Percentiles rank a stretch among this genome's conserved stretches.
Evolutionary conservation across 2,888 invertebrate genomes (phyloP).

Genomic region (Willowsia nigromaculata): DNA sequence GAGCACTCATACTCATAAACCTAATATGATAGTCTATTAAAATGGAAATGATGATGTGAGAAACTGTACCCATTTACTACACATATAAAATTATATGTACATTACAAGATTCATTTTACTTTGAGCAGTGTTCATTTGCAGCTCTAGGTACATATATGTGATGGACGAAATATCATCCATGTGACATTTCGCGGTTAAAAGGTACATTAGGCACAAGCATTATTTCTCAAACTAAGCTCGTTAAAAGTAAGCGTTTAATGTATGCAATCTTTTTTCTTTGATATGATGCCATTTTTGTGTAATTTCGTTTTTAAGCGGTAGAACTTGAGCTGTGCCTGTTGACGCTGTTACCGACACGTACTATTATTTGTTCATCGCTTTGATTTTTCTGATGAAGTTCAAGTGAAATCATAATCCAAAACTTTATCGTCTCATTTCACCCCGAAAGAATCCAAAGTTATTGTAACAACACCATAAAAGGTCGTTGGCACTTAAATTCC

Average conservation of each 20-base stretch:
- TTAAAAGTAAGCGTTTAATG: slow-evolving; percentile 37
- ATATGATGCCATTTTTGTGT: not conserved
- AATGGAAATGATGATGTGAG: slow-evolving; percentile 59
- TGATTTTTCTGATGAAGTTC: not conserved
- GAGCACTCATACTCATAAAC: slow-evolving; percentile 52
- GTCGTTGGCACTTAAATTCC: not conserved
- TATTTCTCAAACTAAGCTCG: slow-evolving; percentile 3
- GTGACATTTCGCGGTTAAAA: slow-evolving; percentile 29
- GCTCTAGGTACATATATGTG: not conserved
- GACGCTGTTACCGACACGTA: not conserved
- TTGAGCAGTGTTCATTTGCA: not conserved
- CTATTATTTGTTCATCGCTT: not conserved
- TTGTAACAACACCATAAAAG: not conserved
- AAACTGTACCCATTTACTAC: slow-evolving; percentile 20
- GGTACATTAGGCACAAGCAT: slow-evolving; percentile 48
- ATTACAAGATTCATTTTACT: not conserved
- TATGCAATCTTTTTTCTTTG: not conserved
- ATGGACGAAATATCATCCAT: not conserved
- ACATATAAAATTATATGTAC: no score
- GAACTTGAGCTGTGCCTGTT: not conserved
- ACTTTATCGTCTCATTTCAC: not conserved
- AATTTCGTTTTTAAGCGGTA: not conserved
- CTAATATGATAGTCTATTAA: slow-evolving; percentile 55
- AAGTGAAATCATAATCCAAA: not conserved
- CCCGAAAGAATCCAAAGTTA: not conserved